Base-by-base conservation (phyloP, 2,113 vertebrate genomes). In the Oxyruncus cristatus region DNA sequence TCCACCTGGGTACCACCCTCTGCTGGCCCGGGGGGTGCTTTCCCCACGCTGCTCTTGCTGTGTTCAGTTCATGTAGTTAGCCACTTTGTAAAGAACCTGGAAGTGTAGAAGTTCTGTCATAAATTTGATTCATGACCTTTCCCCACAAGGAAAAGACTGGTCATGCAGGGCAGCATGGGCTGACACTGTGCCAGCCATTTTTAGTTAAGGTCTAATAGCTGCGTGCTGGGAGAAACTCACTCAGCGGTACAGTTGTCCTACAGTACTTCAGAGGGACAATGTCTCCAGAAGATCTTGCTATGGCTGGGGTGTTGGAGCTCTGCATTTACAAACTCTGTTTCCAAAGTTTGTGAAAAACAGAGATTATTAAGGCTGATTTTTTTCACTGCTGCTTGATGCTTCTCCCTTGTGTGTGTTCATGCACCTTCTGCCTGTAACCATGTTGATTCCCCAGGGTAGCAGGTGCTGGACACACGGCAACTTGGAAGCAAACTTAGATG, bases 31-130 rank as follows among this genome's bases (percentile, higher is more conserved):
- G 11, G 9, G 3, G 30, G 27, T 2, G 0, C 66, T 70, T 85
- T 32, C 37, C 37, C 14, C 0, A 0, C 1, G 1, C 61, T 3
- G 0, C 52, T 74, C 50, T 50, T 46, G 1, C 41, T 71, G 32
- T 4, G 13, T 33, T 73, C n/a, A 28, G 68, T 52, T 75, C 39
- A 16, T 16, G 35, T 37, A 9, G 15, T 39, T 58, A 52, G 17
- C 9, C 11, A 2, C 8, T 7, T 74, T 27, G 32, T 41, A 44
- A 86, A 52, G 14, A 50, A 39, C 7, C 37, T 62, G 28, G 8
- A 28, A 68, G 32, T 5, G 18, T 27, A 14, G 28, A 74, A 52
- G 12, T 56, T 30, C 50, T 33, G 8, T 30, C 4, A 0, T 26
- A 8, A 14, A 56, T 88, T 56, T 49, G 46, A 12, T 41, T 71